Base-by-base conservation (phyloP, 2,113 vertebrate genomes). In the Forbesichthys papilliferus region DNA sequence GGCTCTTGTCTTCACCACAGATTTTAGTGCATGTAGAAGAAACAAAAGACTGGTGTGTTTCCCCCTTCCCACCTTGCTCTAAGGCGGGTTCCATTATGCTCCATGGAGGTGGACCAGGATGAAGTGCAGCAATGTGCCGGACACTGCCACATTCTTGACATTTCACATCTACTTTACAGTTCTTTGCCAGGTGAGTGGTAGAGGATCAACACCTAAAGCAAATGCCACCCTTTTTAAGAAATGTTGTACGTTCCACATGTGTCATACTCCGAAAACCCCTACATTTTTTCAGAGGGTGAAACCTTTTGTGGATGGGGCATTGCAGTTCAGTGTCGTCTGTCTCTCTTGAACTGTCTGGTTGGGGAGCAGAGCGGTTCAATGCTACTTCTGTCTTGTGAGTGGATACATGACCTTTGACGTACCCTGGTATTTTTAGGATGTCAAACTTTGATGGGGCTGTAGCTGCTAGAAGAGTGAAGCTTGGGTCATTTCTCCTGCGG, bases 121-220 rank as follows among this genome's bases (percentile, higher is more conserved):
- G 48, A 14, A 60, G 48, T 0, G 46, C 69, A 18, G 69, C 6
- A 8, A 64, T 1, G 9, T 64, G 53, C 20, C 2, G 18, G 12
- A 57, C 20, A 34, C 69, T 58, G 1, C 27, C 52, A 56, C 69
- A 71, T 57, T 71, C 61, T 0, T 12, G 33, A 14, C 61, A 71
- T n/a, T 64, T 48, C 3, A 71, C 8, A 11, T 4, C 42, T 49
- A 13, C 3, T 9, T 64, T 64, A n/a, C 57, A 71, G 36, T 71
- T 13, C 18, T 54, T 66, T 48, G 14, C 54, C n/a, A 16, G 8
- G 48, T 73, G 57, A 14, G 8, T 48, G 6, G 18, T 58, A 11
- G 64, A 66, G 3, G 48, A 55, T 48, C 54, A 72, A 11, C 62
- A 66, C 1, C 46, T 57, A 8, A 34, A 72, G 9, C 61, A 72